Conservation (phyloP, 2,113 vertebrate genomes). For the Burhinus bistriatus region DNA sequence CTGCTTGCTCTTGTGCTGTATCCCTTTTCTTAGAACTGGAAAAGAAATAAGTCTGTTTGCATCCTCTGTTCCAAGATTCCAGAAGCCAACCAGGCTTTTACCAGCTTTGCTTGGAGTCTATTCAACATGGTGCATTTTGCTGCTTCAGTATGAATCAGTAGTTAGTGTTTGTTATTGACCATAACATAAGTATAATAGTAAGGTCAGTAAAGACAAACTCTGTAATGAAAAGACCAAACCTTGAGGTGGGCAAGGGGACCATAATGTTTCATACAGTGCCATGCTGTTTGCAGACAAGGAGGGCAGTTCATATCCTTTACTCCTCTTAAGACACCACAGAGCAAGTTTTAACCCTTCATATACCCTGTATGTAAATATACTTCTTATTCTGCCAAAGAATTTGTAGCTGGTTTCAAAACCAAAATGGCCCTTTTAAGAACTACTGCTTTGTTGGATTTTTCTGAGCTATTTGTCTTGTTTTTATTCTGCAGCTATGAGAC, state of each 20-base stretch:
- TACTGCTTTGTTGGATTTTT: not conserved
- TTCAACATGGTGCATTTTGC: not conserved
- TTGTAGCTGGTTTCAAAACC: not conserved
- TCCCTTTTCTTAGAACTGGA: not conserved
- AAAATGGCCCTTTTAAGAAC: not conserved
- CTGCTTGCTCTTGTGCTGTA: not conserved
- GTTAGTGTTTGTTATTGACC: not conserved
- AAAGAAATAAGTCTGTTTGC: not conserved
- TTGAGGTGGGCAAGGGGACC: not conserved
- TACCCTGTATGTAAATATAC: not conserved
- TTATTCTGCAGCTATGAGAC: not conserved
- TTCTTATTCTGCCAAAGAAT: constrained; percentile 35
- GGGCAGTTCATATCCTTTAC: not conserved
- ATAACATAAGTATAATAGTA: not conserved
- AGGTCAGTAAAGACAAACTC: not conserved
- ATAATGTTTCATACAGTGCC: not conserved
- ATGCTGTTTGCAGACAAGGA: not conserved
- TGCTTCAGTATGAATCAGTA: not conserved
- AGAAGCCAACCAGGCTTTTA: not conserved
- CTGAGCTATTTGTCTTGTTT: not conserved
- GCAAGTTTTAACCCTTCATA: not conserved
- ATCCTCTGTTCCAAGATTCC: not conserved
- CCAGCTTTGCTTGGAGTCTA: not conserved
- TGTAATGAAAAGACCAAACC: not conserved
- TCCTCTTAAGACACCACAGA: not conserved